Evolutionary conservation across 2,113 vertebrate species (phyloP).

Genomic region (Ancistrus triradiatus): DNA sequence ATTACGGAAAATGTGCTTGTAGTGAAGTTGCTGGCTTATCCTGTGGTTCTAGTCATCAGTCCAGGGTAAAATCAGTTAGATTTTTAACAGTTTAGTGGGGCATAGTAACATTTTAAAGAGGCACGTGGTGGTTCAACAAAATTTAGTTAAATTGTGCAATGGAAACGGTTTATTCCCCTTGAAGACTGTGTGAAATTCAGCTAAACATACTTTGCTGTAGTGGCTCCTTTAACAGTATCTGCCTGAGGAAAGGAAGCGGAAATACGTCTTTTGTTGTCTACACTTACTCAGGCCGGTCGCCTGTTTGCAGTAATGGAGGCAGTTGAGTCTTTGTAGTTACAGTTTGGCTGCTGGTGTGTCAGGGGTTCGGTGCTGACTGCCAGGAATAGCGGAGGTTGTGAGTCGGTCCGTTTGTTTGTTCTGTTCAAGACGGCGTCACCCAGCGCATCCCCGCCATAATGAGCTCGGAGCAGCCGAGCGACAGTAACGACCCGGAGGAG

Average conservation of each 20-base stretch:
- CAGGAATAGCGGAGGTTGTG: not conserved
- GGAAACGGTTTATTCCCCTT: too few species aligned
- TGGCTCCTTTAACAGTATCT: too few species aligned
- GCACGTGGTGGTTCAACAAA: too few species aligned
- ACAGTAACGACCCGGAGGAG: conserved; percentile 61
- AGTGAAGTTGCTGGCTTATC: too few species aligned
- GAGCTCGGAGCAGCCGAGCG: conserved; percentile 68
- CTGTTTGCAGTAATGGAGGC: conserved; percentile 33
- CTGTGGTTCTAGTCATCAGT: too few species aligned
- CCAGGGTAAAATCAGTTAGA: too few species aligned
- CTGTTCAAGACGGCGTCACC: conserved; percentile 36
- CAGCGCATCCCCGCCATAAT: conserved; percentile 56
- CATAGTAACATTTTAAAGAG: too few species aligned
- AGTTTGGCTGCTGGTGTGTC: not conserved
- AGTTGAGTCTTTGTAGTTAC: not conserved
- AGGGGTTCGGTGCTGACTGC: not conserved
- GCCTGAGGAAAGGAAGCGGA: conserved; percentile 59
- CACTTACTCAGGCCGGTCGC: not conserved
- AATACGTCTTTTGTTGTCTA: conserved; percentile 52
- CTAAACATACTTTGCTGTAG: too few species aligned
- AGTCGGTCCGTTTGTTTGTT: conserved; percentile 26
- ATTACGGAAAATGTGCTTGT: too few species aligned
- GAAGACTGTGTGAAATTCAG: too few species aligned
- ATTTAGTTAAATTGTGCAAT: too few species aligned
- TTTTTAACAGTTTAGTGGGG: too few species aligned